Conservation (phyloP, 2,113 vertebrate genomes). For the Gadus chalcogrammus region DNA sequence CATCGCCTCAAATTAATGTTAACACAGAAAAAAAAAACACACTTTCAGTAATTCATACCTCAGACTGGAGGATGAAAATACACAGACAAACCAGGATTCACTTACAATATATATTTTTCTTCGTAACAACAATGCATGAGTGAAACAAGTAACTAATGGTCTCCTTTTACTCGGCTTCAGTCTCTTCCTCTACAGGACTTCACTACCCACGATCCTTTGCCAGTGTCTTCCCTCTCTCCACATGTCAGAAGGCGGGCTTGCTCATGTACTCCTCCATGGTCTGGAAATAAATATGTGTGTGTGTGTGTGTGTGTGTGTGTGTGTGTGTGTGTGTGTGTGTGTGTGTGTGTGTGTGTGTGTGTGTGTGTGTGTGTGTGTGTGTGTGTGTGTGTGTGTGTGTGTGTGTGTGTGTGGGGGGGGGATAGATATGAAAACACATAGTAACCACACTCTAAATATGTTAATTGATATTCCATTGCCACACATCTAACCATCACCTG, state of each 20-base stretch:
- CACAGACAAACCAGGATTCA: too few relatives aligned
- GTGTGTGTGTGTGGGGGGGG: slow-evolving; percentile 10
- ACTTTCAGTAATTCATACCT: not conserved
- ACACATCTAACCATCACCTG: slow-evolving; percentile 40
- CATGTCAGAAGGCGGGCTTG: slow-evolving; percentile 74
- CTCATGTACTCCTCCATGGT: slow-evolving; percentile 81
- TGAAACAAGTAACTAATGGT: too few relatives aligned
- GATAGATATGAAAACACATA: not conserved
- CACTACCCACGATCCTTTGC: slow-evolving; percentile 18
- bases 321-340: too few relatives aligned
- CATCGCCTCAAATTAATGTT: slow-evolving; percentile 25
- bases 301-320: too few relatives aligned
- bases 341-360: too few relatives aligned
- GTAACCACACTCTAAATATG: not conserved
- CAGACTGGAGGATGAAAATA: not conserved
- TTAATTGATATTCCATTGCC: slow-evolving; percentile 31
- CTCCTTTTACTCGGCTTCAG: too few relatives aligned
- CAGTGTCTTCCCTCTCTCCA: not conserved
- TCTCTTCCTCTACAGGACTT: slow-evolving; percentile 15
- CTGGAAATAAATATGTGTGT: slow-evolving; percentile 40
- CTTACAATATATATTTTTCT: too few relatives aligned
- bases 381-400: too few relatives aligned
- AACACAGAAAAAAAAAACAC: not conserved
- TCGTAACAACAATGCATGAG: too few relatives aligned
- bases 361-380: too few relatives aligned